phyloP scores from a whole-genome alignment of 2,113 vertebrate genomes.

The Acanthisitta chloris region DNA sequence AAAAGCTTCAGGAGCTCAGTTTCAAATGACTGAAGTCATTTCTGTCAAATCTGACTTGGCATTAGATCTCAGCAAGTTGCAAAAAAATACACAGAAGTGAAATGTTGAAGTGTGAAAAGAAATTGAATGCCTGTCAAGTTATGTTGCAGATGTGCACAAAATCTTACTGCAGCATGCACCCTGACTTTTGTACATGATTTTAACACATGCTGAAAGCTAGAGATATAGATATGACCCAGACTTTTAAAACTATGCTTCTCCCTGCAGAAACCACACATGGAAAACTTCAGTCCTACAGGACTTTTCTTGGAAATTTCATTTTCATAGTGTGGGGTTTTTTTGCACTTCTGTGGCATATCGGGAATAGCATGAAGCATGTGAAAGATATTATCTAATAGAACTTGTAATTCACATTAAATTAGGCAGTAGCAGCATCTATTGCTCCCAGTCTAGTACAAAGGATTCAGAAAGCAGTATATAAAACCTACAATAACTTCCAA shows the following conservation, averaged over 20 bases:
- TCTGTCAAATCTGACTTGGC: slow-evolving; percentile 33
- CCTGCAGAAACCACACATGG: neutral
- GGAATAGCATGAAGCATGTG: neutral
- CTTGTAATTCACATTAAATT: neutral
- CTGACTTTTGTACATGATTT: neutral
- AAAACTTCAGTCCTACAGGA: neutral
- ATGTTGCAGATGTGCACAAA: slow-evolving; percentile 37
- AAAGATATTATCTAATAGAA: neutral
- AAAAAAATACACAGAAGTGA: slow-evolving; percentile 36
- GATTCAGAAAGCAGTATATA: neutral
- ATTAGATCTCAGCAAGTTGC: slow-evolving; percentile 23
- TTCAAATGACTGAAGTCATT: slow-evolving; percentile 46
- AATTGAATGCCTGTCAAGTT: slow-evolving; percentile 24
- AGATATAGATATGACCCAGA: neutral
- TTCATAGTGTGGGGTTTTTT: neutral
- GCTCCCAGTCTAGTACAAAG: neutral
- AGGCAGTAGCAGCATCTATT: neutral
- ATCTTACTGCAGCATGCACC: slow-evolving; percentile 7
- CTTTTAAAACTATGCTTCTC: neutral
- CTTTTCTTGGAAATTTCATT: slow-evolving; percentile 4
- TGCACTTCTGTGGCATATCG: neutral
- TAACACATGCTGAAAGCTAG: slow-evolving; percentile 2
- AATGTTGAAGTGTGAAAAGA: slow-evolving; percentile 55
- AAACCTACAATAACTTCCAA: neutral
- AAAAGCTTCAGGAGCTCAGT: slow-evolving; percentile 46